Conservation (phyloP, 2,113 vertebrate genomes). For the crab-eating macaque (Macaca fascicularis) region T2T-MFA8v1.1 NC_088381.1:165922501-165923000, state of each 20-base stretch:
- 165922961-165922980: not conserved
- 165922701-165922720: constrained; percentile 42
- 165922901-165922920: not conserved
- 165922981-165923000: not conserved
- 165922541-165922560: constrained; percentile 48
- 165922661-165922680: constrained; percentile 41
- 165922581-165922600: not conserved
- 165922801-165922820: not conserved
- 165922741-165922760: constrained; percentile 44
- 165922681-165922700: constrained; percentile 44
- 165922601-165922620: not conserved
- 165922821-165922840: constrained; percentile 58
- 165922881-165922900: not conserved
- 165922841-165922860: constrained; percentile 58
- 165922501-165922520: constrained; percentile 73
- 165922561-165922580: constrained; percentile 1
- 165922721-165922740: constrained; percentile 35
- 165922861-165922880: not conserved
- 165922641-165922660: constrained; percentile 65
- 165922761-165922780: constrained; percentile 46
- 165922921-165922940: rapidly evolving
- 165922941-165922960: not conserved
- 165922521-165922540: constrained; percentile 53
- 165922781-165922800: constrained; percentile 51
- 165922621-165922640: constrained; percentile 11